A percentile compares a stretch with the other conserved stretches of the same genome.
phyloP scores from a whole-genome alignment of 2,113 vertebrate genomes.

The Laticauda colubrina region DNA sequence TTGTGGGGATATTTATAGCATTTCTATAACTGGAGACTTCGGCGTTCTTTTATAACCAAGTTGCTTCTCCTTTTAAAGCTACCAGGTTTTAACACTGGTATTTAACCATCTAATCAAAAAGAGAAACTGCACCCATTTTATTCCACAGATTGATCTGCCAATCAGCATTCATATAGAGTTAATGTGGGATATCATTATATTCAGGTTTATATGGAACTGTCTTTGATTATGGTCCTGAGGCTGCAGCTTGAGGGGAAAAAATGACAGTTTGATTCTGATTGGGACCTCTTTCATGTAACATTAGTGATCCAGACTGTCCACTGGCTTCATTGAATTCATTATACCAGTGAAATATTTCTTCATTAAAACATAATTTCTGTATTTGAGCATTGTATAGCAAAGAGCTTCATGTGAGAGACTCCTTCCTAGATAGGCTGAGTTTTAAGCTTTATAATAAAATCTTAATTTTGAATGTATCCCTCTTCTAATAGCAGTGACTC shows the following conservation, averaged over 20 bases:
- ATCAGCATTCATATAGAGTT: not conserved
- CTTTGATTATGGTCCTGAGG: not conserved
- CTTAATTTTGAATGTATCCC: not conserved
- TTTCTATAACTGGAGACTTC: not conserved
- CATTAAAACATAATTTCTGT: not conserved
- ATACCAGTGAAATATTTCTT: not conserved
- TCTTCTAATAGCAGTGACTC: not conserved
- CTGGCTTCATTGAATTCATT: not conserved
- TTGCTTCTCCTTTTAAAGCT: not conserved
- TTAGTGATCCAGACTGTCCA: not conserved
- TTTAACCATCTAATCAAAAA: not conserved
- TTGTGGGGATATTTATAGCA: not conserved
- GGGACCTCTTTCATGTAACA: not conserved
- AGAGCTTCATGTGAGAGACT: not conserved
- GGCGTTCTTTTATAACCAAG: not conserved
- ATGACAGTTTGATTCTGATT: not conserved
- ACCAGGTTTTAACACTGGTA: not conserved
- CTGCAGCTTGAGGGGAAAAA: not conserved
- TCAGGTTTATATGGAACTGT: not conserved
- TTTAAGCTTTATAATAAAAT: not conserved
- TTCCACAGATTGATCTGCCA: too few relatives aligned
- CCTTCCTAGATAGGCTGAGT: not conserved
- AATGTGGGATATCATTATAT: not conserved
- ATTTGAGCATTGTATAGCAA: not conserved
- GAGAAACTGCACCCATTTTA: not conserved